Evolutionary conservation across 2,888 invertebrate genomes (phyloP), one percentile per base, ranked within the genome.

Genomic region (Polymixis lichenea): DNA sequence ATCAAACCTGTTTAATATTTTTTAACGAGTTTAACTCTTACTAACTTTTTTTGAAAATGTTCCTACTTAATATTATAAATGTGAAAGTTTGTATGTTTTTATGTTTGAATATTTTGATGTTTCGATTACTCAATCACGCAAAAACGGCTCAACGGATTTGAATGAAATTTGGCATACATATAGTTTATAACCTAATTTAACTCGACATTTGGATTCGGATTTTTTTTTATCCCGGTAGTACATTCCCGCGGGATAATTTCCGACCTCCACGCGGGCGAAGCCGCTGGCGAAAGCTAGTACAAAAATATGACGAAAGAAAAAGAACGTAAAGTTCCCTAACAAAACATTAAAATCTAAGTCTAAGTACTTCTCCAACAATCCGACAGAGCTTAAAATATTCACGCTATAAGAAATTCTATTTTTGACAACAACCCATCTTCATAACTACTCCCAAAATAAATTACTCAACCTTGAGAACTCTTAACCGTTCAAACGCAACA

Each of bases 401-500:
- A 60, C 75, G 65, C 43, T 60, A 43, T 56, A 82, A 58, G 25
- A 61, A 78, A 72, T 56, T 78, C 56, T 82, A 68, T 82, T 74
- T 70, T 72, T 60, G 51, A 61, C 43, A 74, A 43, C 17, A 49
- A 28, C 28, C 62, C 46, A 78, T 75, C 60, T 66, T 46, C 55
- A 75, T 76, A 71, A 51, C 46, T 70, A 72, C 46, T 69, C 68
- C 51, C 64, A 65, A 76, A 82, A 72, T 81, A 83, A 73, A 75
- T 80, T 62, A 61, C 67, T 56, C 79, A 75, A 53, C 79, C 85
- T 83, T 86, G 76, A 85, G 75, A 81, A 77, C 70, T 82, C 49
- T 73, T 77, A 72, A 80, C 83, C 78, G 77, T 80, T 68, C 15
- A 43, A 78, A 82, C 65, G 81, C 84, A 85, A 86, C 86, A 86